Base-by-base conservation (phyloP, 2,888 invertebrate genomes). In the Drosophila phalerata region DNA sequence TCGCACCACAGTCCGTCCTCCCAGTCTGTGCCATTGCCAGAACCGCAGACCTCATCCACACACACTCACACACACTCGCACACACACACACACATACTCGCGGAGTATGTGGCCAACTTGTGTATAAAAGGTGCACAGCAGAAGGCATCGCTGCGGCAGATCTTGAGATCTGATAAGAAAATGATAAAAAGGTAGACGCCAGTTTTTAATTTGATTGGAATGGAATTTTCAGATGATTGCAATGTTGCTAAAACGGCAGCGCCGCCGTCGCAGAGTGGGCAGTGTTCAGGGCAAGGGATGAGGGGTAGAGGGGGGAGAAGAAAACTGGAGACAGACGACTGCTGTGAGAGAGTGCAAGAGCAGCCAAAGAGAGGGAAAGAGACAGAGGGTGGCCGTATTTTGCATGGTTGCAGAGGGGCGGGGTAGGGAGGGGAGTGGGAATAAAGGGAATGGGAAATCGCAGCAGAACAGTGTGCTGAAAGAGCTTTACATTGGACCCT, bases 111-210 rank as follows among this genome's bases (percentile, higher is more conserved):
- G 53, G 53, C 53, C 55, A 56, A 48, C 15, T 48, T 32, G 22
- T 47, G 52, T 49, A 72, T 73, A 53, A 73, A 68, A 69, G 63
- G 78, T 69, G 77, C 76, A 76, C 80, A 79, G 86, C 88, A 90
- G 89, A 88, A 88, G 85, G 84, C 83, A 84, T 84, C 90, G 87
- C 90, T 89, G 90, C 90, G 88, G 90, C 85, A 90, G 92, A 92
- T 91, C 91, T 91, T 81, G 82, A 85, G 90, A 91, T 91, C 92
- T 90, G 91, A 91, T 91, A 91, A 91, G 91, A 91, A 87, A 91
- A 92, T 92, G 92, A 92, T 91, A 91, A 91, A 91, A 92, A 90
- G 91, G 90, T 88, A 91, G 91, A 92, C 92, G 91, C 92, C 92
- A 91, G 91, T 91, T 92, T 90, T 91, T 92, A 91, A 92, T 92